Base-by-base conservation (phyloP, 1,140 invertebrate genomes). In the Brachionus rubens region DNA sequence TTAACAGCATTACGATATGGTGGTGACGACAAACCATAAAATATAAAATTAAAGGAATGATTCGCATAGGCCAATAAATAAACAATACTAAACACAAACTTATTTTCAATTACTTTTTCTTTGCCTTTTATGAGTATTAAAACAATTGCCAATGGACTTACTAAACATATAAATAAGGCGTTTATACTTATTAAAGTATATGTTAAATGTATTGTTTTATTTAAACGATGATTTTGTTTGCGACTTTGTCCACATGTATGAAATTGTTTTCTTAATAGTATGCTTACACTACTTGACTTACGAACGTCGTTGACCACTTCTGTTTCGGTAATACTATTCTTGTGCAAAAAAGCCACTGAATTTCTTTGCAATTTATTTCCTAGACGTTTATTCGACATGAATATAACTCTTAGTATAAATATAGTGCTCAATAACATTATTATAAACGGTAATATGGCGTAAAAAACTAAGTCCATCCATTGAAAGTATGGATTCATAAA, bases 11-110 rank as follows among this genome's bases (percentile, higher is more conserved):
- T 70, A 19, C 68, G 68, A 46, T 72, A 72, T 16, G 68, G 68
- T 14, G 68, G 68, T 21, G 68, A 72, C 3, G 68, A 72, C 6
- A 72, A 30, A 41, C 72, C 72, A 30, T 75, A 75, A 24, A 75
- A 75, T 28, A 75, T 56, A 28, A 75, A 75, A 46, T 75, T 75
- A 24, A 75, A 75, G 24, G 72, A 75, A 75, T 75, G 72, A 46
- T 75, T 75, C 5, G 48, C 41, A 59, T 75, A 75, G 48, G 48
- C 48, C 50, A 75, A 21, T 19, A 75, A 36, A 54, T 75, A 75
- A 5, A 75, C n/a, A 16, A 56, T 75, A 16, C 24, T 56, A 12
- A 54, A 40, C 12, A 75, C 14, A 16, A 41, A 24, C 16, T 54
- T 46, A n/a, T 75, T 28, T 16, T 54, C 40, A 28, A n/a, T 16